These are phyloP conservation scores for Elymnias hypermnestra DNA, from an alignment of 1,140 invertebrate species.

Conservation along the genomic window DNA sequence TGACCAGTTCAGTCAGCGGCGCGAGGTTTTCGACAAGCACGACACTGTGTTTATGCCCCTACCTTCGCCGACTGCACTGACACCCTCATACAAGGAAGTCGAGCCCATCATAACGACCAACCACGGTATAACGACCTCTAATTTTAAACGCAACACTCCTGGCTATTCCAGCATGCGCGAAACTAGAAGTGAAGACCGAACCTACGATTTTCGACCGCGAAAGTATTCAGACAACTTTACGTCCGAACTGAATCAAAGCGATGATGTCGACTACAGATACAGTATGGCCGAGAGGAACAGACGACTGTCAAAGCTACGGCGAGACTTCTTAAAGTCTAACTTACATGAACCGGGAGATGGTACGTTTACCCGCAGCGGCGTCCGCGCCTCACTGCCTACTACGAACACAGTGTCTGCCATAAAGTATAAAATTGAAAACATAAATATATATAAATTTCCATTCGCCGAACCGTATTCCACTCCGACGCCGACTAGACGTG, in stretches of 20 bases:
- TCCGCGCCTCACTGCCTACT: constrained; percentile 54
- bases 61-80: constrained; percentile 38
- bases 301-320: constrained; percentile 55
- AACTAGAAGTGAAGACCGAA: constrained; percentile 47
- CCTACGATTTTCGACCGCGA: constrained; percentile 52
- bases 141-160: constrained; percentile 60
- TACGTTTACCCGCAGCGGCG: constrained; percentile 51
- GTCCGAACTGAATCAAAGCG: constrained; percentile 62
- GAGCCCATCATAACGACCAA: constrained; percentile 65
- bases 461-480: constrained; percentile 68
- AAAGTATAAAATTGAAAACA: constrained; percentile 63
- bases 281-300: constrained; percentile 59
- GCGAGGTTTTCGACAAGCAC: constrained; percentile 68
- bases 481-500: constrained; percentile 51
- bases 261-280: constrained; percentile 58
- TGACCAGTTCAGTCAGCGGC: constrained; percentile 68
- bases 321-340: constrained; percentile 63
- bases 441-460: constrained; percentile 69
- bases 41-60: constrained; percentile 63
- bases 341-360: constrained; percentile 53
- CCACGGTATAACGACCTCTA: constrained; percentile 62
- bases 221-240: constrained; percentile 70
- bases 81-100: constrained; percentile 44
- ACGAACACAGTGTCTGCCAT: constrained; percentile 38
- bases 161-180: constrained; percentile 68